These are phyloP conservation scores for Silurus asotus DNA, from an alignment of 2,113 vertebrate genomes.

Conservation along the genomic window DNA sequence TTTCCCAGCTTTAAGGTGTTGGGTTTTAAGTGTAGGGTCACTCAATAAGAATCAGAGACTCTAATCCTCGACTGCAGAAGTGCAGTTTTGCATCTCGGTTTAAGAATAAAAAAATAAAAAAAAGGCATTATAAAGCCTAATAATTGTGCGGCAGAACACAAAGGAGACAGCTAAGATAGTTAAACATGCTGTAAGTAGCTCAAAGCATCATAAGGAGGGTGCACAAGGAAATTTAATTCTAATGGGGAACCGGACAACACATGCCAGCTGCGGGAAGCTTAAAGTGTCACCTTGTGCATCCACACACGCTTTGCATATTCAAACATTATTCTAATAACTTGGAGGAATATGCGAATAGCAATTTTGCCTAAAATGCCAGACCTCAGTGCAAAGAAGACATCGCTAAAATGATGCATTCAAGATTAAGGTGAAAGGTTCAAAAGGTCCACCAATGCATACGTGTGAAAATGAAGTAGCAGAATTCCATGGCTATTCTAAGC, in stretches of 20 bases:
- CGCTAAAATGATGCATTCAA: not conserved
- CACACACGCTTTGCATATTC: conserved; percentile 1
- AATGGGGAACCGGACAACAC: not conserved
- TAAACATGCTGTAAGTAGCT: not conserved
- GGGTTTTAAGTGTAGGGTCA: not conserved
- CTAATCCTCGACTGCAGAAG: no score
- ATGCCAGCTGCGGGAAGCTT: not conserved
- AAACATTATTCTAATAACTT: conserved; percentile 6
- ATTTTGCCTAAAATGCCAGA: not conserved
- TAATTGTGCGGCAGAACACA: not conserved
- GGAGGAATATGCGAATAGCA: not conserved
- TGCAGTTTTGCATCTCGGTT: not conserved
- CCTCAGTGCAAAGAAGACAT: not conserved
- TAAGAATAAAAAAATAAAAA: not conserved
- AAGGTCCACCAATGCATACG: not conserved
- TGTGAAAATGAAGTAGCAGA: conserved; percentile 12
- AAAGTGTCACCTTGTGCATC: not conserved
- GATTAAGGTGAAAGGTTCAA: not conserved
- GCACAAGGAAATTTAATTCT: not conserved
- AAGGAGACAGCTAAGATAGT: not conserved
- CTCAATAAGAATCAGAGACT: not conserved
- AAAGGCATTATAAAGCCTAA: not conserved
- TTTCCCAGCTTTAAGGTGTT: not conserved
- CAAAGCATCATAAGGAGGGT: not conserved
- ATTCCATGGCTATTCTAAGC: conserved; percentile 39